phyloP scores from a whole-genome alignment of 2,113 vertebrate genomes.

The Pyrgilauda ruficollis region DNA sequence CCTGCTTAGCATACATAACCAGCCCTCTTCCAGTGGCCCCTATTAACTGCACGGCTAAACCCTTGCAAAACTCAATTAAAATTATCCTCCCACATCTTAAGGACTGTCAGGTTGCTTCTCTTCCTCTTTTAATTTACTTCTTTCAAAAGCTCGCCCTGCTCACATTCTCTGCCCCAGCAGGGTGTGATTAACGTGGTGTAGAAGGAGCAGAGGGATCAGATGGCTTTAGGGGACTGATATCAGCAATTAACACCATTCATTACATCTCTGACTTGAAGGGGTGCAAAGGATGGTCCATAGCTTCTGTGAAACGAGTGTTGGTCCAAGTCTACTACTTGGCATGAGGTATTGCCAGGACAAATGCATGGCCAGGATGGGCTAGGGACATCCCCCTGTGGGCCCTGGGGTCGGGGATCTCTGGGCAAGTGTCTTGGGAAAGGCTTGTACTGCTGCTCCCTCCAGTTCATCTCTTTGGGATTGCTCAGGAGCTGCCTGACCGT shows the following conservation, averaged over 20 bases:
- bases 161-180: background rate
- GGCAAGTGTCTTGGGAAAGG: background rate
- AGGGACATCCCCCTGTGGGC: fast-evolving
- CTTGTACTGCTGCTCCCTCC: background rate
- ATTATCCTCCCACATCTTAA: slow-evolving; percentile 40
- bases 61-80: slow-evolving; percentile 51
- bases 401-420: background rate
- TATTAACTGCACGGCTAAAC: slow-evolving; percentile 33
- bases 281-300: background rate
- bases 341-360: background rate
- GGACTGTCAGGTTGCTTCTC: background rate
- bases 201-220: background rate
- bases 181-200: background rate
- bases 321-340: background rate
- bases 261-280: background rate
- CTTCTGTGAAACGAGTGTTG: fast-evolving
- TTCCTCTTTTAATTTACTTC: slow-evolving; percentile 35
- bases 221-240: background rate
- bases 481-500: background rate
- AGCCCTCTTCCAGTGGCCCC: slow-evolving; percentile 12
- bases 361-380: background rate
- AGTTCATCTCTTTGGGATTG: background rate
- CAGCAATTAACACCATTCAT: background rate
- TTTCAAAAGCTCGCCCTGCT: background rate
- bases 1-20: background rate